phyloP scores from a whole-genome alignment of 2,888 invertebrate species.

The Rambutsinella grinnellia region DNA sequence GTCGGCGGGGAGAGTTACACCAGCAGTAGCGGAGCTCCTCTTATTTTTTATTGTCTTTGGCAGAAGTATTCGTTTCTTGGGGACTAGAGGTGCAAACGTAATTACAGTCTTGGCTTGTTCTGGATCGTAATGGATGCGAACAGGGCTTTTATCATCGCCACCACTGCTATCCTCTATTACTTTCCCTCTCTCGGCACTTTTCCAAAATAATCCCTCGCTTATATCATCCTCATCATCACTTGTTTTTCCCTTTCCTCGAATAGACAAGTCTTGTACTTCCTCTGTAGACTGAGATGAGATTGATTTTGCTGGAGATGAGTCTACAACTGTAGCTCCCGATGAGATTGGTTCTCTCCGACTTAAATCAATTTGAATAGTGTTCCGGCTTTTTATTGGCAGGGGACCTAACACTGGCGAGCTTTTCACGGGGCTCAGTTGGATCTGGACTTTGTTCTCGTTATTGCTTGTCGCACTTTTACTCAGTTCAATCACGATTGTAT shows the following conservation, averaged over 20 bases:
- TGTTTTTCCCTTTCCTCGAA: conserved; percentile 82
- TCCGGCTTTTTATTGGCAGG: conserved; percentile 32
- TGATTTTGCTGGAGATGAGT: conserved; percentile 38
- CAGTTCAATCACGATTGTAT: conserved; percentile 49
- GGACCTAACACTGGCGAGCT: conserved; percentile 5
- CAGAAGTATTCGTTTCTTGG: neutral
- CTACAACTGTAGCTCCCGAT: too few relatives aligned
- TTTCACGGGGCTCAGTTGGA: conserved; percentile 48
- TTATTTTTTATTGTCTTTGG: too few relatives aligned
- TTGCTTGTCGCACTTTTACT: conserved; percentile 19
- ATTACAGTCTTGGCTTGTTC: conserved; percentile 46
- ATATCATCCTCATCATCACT: conserved; percentile 76
- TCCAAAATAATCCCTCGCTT: conserved; percentile 71
- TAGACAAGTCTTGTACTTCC: too few relatives aligned
- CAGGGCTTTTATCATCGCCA: conserved; percentile 40
- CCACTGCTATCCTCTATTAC: conserved; percentile 11
- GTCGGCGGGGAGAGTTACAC: conserved; percentile 2
- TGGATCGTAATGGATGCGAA: conserved; percentile 33
- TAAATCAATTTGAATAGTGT: conserved; percentile 54
- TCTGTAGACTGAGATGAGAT: conserved; percentile 24
- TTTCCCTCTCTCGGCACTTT: conserved; percentile 36
- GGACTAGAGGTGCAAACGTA: conserved; percentile 35
- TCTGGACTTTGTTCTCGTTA: conserved; percentile 26
- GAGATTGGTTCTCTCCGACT: conserved; percentile 30
- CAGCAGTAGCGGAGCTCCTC: neutral